Base-by-base conservation (phyloP, 2,888 invertebrate species). In the Trissolcus japonicus region DNA sequence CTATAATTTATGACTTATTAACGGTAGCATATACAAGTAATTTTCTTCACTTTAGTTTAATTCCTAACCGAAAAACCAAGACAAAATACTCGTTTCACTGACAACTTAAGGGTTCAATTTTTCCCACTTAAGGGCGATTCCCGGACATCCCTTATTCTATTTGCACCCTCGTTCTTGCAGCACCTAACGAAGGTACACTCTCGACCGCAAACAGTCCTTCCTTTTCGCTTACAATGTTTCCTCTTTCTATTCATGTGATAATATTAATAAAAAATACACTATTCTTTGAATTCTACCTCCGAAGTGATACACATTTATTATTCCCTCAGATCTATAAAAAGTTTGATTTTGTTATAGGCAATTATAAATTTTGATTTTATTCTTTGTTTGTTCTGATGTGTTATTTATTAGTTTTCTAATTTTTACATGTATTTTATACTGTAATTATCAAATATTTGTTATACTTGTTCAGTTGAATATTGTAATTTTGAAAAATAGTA, bases 141-240 rank as follows among this genome's bases (percentile, higher is more conserved):
- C 79, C 35, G 35, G 35, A 35, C 35, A 9, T 80, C 80, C 81
- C 81, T 80, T 81, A 80, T 61, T 71, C 75, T 69, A 78, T 78
- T 78, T 78, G 68, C 67, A 78, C 78, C 68, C 60, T 69, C 77
- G 71, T 76, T 67, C 80, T 71, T 60, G 78, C 69, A 67, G 73
- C 57, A 81, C 76, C 80, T 79, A 79, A 80, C 80, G 82, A 82
- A 82, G 79, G 81, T 81, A 80, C 80, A 79, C 79, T 73, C 66
- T 75, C 78, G 68, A 79, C 80, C 79, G 71, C 79, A 82, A 83
- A 81, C 78, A 72, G 72, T 78, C 59, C 65, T 68, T 53, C 71
- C 54, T 67, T 21, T 67, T 67, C 50, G 13, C 56, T 43, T 50
- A 51, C 55, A 56, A 60, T 62, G 43, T 55, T 67, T 61, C 25